Evolutionary conservation across 2,888 invertebrate species (phyloP).

Genomic region (Encarsia formosa): DNA sequence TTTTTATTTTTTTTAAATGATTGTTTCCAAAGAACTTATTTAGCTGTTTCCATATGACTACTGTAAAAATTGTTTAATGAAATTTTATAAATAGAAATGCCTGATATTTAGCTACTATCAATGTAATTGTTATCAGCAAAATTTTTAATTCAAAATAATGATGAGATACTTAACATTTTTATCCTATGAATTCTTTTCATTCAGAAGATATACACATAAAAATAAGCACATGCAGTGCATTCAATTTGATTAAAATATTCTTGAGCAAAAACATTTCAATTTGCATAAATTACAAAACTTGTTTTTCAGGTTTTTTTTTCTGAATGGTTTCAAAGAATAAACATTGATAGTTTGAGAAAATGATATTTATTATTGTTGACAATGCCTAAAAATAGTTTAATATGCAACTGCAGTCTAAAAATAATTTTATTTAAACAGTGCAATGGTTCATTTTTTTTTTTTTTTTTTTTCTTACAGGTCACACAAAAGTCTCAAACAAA

Average conservation of each 20-base stretch:
- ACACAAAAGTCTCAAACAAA: not conserved
- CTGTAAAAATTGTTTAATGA: too few relatives aligned
- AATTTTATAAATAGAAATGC: too few relatives aligned
- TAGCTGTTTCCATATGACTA: too few relatives aligned
- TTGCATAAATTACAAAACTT: constrained; percentile 20
- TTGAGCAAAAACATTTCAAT: not conserved
- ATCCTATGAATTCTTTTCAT: too few relatives aligned
- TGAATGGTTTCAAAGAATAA: constrained; percentile 6
- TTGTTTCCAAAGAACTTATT: too few relatives aligned
- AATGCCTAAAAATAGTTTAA: not conserved
- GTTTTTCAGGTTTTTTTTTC: constrained; percentile 21
- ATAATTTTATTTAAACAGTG: not conserved
- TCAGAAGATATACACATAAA: constrained; percentile 1
- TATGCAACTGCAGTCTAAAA: not conserved
- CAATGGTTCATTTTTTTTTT: too few relatives aligned
- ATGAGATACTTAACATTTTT: too few relatives aligned
- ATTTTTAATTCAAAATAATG: too few relatives aligned
- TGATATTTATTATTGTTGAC: not conserved
- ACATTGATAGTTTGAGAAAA: not conserved
- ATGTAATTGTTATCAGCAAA: too few relatives aligned
- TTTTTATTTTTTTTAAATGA: too few relatives aligned
- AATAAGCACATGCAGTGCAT: constrained; percentile 1
- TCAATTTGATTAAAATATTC: constrained; percentile 9
- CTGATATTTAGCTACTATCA: too few relatives aligned
- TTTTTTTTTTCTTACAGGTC: constrained; percentile 16